These are phyloP conservation scores for Zhengitettix transpicula DNA, from an alignment of 2,888 invertebrate genomes.

Conservation along the genomic window DNA sequence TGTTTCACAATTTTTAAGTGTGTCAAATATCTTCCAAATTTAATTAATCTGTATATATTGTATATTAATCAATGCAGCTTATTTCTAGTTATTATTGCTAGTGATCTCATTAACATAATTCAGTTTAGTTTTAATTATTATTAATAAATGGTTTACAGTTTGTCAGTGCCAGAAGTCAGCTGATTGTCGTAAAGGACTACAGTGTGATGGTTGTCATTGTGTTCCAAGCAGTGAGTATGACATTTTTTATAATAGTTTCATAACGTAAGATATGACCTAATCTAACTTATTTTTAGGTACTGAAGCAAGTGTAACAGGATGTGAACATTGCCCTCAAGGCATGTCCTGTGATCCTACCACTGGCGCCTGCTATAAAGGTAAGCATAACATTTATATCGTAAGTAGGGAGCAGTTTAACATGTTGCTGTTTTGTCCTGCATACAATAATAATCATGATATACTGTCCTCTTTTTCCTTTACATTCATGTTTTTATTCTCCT, in stretches of 20 bases:
- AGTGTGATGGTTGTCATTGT: conserved; percentile 57
- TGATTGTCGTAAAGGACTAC: conserved; percentile 42
- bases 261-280: not conserved
- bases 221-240: conserved; percentile 34
- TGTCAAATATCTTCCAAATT: too few species aligned
- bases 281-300: not conserved
- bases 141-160: conserved; percentile 28
- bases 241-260: not conserved
- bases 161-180: conserved; percentile 52
- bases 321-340: conserved; percentile 64
- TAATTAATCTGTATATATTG: too few species aligned
- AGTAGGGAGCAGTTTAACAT: not conserved
- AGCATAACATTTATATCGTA: conserved; percentile 5
- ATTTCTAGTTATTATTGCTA: not conserved
- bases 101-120: too few species aligned
- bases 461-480: too few species aligned
- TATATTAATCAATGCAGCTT: too few species aligned
- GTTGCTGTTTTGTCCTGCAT: conserved; percentile 7
- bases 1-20: too few species aligned
- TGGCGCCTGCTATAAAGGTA: conserved; percentile 73
- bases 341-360: conserved; percentile 61
- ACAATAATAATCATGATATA: not conserved
- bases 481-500: too few species aligned
- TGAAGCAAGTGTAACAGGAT: conserved; percentile 29
- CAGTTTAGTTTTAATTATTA: not conserved